These are phyloP conservation scores for Pyrochroa serraticornis DNA, from an alignment of 2,888 invertebrate species.

Conservation along the genomic window DNA sequence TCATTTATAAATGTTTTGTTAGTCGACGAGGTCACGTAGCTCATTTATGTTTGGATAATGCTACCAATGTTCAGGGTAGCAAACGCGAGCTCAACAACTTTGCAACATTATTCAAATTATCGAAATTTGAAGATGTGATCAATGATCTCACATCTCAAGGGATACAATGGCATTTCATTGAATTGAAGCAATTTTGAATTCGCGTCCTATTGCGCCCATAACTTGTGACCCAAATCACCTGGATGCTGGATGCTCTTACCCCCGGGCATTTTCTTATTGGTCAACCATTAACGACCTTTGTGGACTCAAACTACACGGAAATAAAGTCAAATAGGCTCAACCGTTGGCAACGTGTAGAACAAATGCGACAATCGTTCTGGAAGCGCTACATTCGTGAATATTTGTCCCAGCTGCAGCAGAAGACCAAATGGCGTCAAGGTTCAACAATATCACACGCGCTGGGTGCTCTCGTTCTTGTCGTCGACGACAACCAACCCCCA, in stretches of 20 bases:
- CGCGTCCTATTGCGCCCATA: not conserved
- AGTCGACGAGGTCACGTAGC: not conserved
- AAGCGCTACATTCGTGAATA: no score
- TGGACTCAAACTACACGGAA: no score
- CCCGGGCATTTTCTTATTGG: not conserved
- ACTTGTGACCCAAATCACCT: not conserved
- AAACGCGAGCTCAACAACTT: not conserved
- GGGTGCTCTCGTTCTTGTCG: no score
- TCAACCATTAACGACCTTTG: no score
- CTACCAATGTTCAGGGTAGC: not conserved
- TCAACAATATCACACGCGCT: no score
- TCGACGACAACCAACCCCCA: no score
- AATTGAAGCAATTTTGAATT: constrained; percentile 6
- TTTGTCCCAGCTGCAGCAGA: no score
- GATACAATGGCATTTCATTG: constrained; percentile 23
- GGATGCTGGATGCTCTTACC: not conserved
- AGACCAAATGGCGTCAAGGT: no score
- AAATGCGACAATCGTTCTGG: no score
- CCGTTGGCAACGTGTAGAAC: no score
- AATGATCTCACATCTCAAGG: not conserved
- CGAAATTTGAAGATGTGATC: not conserved
- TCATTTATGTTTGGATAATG: not conserved
- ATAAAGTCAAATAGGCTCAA: no score
- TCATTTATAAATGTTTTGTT: not conserved
- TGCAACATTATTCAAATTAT: not conserved